Conservation (phyloP, 2,888 invertebrate genomes). For the Enchytraeus crypticus region DNA sequence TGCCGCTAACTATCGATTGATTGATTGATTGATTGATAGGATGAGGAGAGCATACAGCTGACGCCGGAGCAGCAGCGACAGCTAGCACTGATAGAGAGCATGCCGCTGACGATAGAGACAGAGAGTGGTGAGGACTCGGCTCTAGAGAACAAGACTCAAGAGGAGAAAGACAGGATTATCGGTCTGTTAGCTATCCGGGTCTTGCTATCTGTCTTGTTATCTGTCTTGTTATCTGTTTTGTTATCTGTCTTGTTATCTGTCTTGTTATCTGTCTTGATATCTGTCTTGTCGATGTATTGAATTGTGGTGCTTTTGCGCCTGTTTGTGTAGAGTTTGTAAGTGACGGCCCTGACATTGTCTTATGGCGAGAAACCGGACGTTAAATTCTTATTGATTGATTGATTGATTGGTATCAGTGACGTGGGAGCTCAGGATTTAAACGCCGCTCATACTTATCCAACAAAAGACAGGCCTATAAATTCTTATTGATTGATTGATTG, state of each 20-base stretch:
- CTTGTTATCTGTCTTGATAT: not conserved
- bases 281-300: not conserved
- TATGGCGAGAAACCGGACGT: too few relatives aligned
- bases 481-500: too few relatives aligned
- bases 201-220: too few relatives aligned
- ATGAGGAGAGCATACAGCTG: slow-evolving; percentile 25
- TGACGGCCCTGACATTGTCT: too few relatives aligned
- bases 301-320: not conserved
- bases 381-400: too few relatives aligned
- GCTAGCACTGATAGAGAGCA: slow-evolving; percentile 46
- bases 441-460: too few relatives aligned
- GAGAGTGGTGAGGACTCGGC: slow-evolving; percentile 25
- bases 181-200: slow-evolving; percentile 21
- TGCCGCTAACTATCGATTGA: slow-evolving; percentile 42
- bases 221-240: too few relatives aligned
- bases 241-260: too few relatives aligned
- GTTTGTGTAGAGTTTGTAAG: too few relatives aligned
- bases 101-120: slow-evolving; percentile 43
- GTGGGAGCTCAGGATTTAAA: too few relatives aligned
- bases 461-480: too few relatives aligned
- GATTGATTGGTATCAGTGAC: too few relatives aligned
- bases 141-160: slow-evolving; percentile 32
- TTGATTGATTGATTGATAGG: slow-evolving; percentile 4
- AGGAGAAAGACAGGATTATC: slow-evolving; percentile 33
- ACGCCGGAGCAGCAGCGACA: slow-evolving; percentile 47